Base-by-base conservation (phyloP, 2,888 invertebrate species). In the Ophion slaviceki region DNA sequence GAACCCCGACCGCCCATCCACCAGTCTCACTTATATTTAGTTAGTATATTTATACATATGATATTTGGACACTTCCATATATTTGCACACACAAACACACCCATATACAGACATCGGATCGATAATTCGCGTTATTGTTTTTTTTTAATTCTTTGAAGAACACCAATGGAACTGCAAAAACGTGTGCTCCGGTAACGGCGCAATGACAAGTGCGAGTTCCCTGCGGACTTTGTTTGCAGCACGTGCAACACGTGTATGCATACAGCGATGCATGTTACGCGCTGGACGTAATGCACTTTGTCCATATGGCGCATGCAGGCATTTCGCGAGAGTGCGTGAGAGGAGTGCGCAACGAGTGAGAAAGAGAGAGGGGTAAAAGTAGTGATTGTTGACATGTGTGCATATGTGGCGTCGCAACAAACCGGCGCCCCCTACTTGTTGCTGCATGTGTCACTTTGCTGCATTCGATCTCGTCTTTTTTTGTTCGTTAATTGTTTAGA, bases 371-470 rank as follows among this genome's bases (percentile, higher is more conserved):
- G 61, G 67, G 68, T 45, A 68, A 78, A 82, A 64, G 75, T 80
- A 70, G 70, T 47, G 76, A 80, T 80, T 75, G 75, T 36, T 24
- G 67, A 81, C 80, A 84, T 76, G 75, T 75, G 84, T 84, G 83
- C 70, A 75, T 71, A 74, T 45, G 36, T 36, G 66, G 45, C 53
- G 70, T 83, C 75, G 74, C 79, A 70, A 64, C 79, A 40, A 61
- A 59, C 68, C 57, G 45, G 11, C 59, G 36, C 57, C 66, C 47
- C 66, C 83, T 79, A 83, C 83, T 83, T 83, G 84, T 76, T 84
- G 80, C 71, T 84, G 76, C 66, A 45, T 53, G 11, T 45, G 45
- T 53, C 28, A 62, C 45, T n/a, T 53, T 10, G 24, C 76, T 71
- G 68, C 67, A 70, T n/a, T 64, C 70, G 47, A 24, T 68, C 5